phyloP scores from a whole-genome alignment of 1,140 invertebrate genomes.

The Cherax destructor region DNA sequence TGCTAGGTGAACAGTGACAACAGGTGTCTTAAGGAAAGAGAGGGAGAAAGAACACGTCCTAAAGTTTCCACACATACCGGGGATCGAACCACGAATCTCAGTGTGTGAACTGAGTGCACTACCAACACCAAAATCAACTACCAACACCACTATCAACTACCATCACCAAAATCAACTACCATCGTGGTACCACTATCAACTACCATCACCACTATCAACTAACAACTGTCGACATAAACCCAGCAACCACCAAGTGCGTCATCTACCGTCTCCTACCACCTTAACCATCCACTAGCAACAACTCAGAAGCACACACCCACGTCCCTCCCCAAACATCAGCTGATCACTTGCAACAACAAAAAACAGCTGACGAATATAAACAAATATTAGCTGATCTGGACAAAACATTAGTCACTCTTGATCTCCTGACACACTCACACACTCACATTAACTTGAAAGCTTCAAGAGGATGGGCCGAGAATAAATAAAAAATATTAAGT shows the following conservation, averaged over 20 bases:
- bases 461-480: background rate
- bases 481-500: background rate
- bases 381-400: background rate
- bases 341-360: background rate
- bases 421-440: background rate
- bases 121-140: too few relatives aligned
- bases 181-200: too few relatives aligned
- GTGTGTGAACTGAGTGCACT: too few relatives aligned
- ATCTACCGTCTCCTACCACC: background rate
- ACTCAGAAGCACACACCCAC: too few relatives aligned
- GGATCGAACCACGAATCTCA: too few relatives aligned
- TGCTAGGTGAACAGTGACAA: too few relatives aligned
- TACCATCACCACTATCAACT: background rate
- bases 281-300: too few relatives aligned
- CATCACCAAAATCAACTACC: background rate
- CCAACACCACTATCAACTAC: background rate
- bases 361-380: background rate
- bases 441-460: background rate
- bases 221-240: background rate
- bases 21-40: too few relatives aligned
- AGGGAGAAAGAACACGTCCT: too few relatives aligned
- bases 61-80: too few relatives aligned
- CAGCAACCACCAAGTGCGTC: background rate
- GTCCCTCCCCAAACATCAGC: background rate
- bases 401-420: background rate